Base-by-base conservation (phyloP, 2,113 vertebrate genomes). In the Aythya baeri region DNA sequence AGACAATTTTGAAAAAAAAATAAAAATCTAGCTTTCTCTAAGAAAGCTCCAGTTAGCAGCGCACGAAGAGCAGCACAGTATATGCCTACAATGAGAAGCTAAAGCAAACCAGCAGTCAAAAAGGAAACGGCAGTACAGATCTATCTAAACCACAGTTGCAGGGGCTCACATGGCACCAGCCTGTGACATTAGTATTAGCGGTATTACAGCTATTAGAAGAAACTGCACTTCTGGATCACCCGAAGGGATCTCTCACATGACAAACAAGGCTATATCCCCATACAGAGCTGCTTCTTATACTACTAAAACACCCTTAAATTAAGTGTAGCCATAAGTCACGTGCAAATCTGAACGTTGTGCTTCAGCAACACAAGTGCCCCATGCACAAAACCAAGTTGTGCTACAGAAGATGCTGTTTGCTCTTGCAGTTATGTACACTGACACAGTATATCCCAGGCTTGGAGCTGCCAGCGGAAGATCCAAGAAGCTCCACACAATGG, bases 11-110 rank as follows among this genome's bases (percentile, higher is more conserved):
- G 6, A 29, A 32, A 83, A 77, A 77, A 83, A 41, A 38, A 36
- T 6, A 34, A 36, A 36, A 78, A 36, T 76, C 67, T 68, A 87
- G n/a, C 46, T 94, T 86, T 83, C 71, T 86, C 74, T 91, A 95
- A 94, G 83, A 58, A 58, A 93, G 62, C 91, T 91, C 59, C 0
- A 1, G 71, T 86, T 81, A 81, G 83, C 86, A 89, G 86, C 15
- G 25, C 76, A 50, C 21, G 52, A 91, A 96, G 83, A 96, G 57
- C 70, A 72, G 27, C 6, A 2, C 13, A 5, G 7, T 13, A 12
- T 88, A 72, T 68, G 52, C 50, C 94, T 89, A n/a, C 83, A 94
- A 93, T 11, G 74, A 94, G 74, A 91, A 88, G 77, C 36, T 49
- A 32, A 91, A 91, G 67, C 61, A 81, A 83, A 91, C 74, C 89